Conservation (phyloP, 2,888 invertebrate genomes). For the Cheilosia vernalis region DNA sequence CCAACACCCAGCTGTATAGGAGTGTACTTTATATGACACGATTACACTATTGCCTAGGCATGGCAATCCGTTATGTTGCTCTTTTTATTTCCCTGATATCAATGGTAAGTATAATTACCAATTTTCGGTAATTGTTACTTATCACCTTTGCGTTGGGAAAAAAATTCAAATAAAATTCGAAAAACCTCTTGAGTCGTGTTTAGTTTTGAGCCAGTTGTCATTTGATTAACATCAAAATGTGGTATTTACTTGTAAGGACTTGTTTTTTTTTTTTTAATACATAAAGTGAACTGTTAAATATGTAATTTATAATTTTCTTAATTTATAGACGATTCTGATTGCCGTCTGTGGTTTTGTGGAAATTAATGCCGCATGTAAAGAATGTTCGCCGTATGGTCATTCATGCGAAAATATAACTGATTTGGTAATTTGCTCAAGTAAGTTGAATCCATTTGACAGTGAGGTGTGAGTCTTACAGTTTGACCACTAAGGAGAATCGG, state of each 20-base stretch:
- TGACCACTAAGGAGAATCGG: too few relatives aligned
- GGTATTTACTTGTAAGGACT: conserved; percentile 4
- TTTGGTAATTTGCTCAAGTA: conserved; percentile 78
- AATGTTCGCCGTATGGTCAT: conserved; percentile 76
- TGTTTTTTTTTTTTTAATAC: neutral
- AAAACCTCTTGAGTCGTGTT: neutral
- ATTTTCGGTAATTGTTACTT: conserved; percentile 29
- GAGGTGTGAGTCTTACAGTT: neutral
- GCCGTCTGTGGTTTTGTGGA: neutral
- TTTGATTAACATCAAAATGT: conserved; percentile 35
- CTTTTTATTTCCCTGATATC: conserved; percentile 1
- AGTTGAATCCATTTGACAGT: conserved; percentile 24
- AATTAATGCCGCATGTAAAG: conserved; percentile 77
- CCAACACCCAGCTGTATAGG: neutral
- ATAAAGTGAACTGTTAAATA: conserved; percentile 10
- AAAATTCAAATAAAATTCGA: conserved; percentile 38
- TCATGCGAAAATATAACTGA: conserved; percentile 76
- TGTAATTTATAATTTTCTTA: neutral
- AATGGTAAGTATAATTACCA: conserved; percentile 6
- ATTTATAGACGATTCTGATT: conserved; percentile 39
- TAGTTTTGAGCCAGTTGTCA: conserved; percentile 34
- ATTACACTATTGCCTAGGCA: neutral
- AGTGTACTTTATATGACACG: neutral
- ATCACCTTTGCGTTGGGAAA: neutral
- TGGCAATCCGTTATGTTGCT: neutral